Conservation (phyloP, 1,140 invertebrate genomes). For the Drosophila simulans region DNA sequence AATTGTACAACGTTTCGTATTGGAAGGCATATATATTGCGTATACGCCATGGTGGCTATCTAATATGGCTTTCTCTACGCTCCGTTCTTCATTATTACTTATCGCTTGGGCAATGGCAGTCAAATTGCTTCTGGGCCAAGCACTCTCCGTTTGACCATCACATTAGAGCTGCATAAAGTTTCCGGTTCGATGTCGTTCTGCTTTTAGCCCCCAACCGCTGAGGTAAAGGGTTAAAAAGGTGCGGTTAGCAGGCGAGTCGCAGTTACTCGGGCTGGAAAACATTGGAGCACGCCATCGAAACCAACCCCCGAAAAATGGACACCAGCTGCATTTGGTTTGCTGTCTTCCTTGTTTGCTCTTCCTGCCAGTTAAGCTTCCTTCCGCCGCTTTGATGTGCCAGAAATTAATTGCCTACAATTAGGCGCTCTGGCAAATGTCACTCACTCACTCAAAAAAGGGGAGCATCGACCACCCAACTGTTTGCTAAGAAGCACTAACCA, state of each 20-base stretch:
- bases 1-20: background rate
- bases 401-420: slow-evolving; percentile 85
- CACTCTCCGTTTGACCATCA: slow-evolving; percentile 55
- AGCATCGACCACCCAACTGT: background rate
- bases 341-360: slow-evolving; percentile 57
- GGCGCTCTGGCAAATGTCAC: slow-evolving; percentile 76
- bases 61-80: slow-evolving; percentile 61
- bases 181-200: slow-evolving; percentile 50
- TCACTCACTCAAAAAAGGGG: slow-evolving; percentile 40
- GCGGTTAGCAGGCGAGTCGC: slow-evolving; percentile 72
- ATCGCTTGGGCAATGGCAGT: slow-evolving; percentile 72
- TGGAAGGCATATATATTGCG: slow-evolving; percentile 57
- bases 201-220: slow-evolving; percentile 51
- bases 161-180: slow-evolving; percentile 70
- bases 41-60: slow-evolving; percentile 60
- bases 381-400: slow-evolving; percentile 81
- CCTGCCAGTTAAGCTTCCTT: slow-evolving; percentile 55
- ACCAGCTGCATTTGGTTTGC: slow-evolving; percentile 78
- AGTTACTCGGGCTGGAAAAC: slow-evolving; percentile 20
- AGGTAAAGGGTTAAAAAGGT: slow-evolving; percentile 78
- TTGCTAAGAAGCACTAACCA: slow-evolving; percentile 16
- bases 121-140: slow-evolving; percentile 71
- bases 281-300: slow-evolving; percentile 6
- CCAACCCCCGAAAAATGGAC: slow-evolving; percentile 57
- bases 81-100: slow-evolving; percentile 77